Base-by-base conservation (phyloP, 2,797 vertebrate genomes). In the Cirrhinus mrigala region DNA sequence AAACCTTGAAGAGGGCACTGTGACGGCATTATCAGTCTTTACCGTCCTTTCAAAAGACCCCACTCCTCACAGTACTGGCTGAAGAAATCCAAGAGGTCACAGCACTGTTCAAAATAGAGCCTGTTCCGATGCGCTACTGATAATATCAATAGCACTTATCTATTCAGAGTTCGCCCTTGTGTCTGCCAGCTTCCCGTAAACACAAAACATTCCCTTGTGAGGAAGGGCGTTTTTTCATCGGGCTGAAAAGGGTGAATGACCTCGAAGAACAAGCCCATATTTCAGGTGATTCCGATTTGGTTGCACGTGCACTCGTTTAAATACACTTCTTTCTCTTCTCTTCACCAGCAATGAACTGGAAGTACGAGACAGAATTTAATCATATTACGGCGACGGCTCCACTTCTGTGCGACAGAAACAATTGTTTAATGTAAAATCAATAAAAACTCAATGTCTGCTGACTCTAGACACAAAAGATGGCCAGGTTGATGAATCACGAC, bases 341-440 rank as follows among this genome's bases (percentile, higher is more conserved):
- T 29, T 69, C 33, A 46, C 46, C 52, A n/a, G 74, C 37, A 50
- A 24, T 2, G 50, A 73, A 54, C 40, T 73, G 40, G 81, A 83
- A 80, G 79, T 83, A 29, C 3, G 44, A 52, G 58, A 80, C 15
- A 33, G 18, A 69, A 60, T 60, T 79, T 75, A 60, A 85, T 87
- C 58, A 64, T 73, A 82, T 87, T 86, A 88, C 8, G n/a, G n/a
- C 46, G 54, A 87, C 48, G 52, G 37, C 56, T 82, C 52, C 70
- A 87, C 62, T 87, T 85, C 69, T 84, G 60, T 29, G 12, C 69
- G 85, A 87, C 87, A 86, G 68, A 87, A 77, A 40, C 85, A 82
- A 87, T 82, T 82, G 84, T 86, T 88, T 89, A 85, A 84, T 85
- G 82, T 62, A 76, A 75, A 88, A 89, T 87, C 81, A 87, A 90